Evolutionary conservation across 2,888 invertebrate genomes (phyloP).

Genomic region (Pseudoips prasinana): DNA sequence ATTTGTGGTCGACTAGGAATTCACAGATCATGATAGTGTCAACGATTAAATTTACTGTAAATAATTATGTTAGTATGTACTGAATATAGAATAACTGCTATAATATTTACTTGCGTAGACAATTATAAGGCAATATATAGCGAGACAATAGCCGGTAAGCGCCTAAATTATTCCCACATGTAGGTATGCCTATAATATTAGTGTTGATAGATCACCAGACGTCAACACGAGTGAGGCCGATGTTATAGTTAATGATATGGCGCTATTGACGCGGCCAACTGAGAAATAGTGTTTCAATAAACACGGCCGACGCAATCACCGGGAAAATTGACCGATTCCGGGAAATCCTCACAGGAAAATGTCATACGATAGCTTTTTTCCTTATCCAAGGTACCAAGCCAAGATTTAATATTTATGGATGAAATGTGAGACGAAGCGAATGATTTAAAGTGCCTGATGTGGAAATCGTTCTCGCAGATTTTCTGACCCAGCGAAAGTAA

Average conservation of each 20-base stretch:
- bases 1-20: no score
- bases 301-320: slow-evolving; percentile 70
- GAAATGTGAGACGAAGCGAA: slow-evolving; percentile 78
- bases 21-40: no score
- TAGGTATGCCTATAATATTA: slow-evolving; percentile 5
- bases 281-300: slow-evolving; percentile 79
- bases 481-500: slow-evolving; percentile 78
- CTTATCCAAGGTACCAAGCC: slow-evolving; percentile 67
- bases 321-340: slow-evolving; percentile 79
- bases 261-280: slow-evolving; percentile 58
- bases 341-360: slow-evolving; percentile 72
- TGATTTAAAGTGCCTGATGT: slow-evolving; percentile 80
- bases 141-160: not conserved
- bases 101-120: no score
- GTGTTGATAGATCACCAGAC: slow-evolving; percentile 19
- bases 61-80: no score
- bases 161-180: no score
- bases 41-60: no score
- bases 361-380: slow-evolving; percentile 73
- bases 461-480: slow-evolving; percentile 78
- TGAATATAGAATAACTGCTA: no score
- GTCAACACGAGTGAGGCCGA: slow-evolving; percentile 16
- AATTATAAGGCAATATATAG: no score
- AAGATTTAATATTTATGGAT: slow-evolving; percentile 81
- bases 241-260: slow-evolving; percentile 50